Percentiles rank a stretch among this genome's conserved stretches.
Conservation (phyloP, 1,140 invertebrate genomes). For the Drosophila simulans region DNA sequence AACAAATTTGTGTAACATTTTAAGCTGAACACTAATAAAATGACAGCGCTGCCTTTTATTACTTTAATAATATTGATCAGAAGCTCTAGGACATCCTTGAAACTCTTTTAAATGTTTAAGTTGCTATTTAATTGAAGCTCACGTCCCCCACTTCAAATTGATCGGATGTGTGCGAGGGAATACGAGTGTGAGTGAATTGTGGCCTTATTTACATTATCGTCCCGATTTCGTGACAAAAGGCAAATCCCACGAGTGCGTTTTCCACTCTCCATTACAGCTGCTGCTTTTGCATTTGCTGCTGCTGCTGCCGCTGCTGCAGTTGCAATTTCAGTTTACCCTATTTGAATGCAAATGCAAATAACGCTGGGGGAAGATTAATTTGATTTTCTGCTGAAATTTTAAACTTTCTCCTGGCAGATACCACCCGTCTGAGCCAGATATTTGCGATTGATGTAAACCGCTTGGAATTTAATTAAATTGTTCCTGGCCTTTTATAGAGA, state of each 20-base stretch:
- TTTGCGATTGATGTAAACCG: constrained; percentile 13
- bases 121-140: constrained; percentile 9
- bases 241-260: constrained; percentile 9
- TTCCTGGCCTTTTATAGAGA: neutral
- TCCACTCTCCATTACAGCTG: constrained; percentile 1
- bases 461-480: constrained; percentile 43
- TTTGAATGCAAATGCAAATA: constrained; percentile 51
- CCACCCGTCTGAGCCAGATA: constrained; percentile 7
- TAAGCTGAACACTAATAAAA: too few species aligned
- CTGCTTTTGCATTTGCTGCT: neutral
- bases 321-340: constrained; percentile 6
- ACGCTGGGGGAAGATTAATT: constrained; percentile 54
- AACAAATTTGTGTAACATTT: neutral
- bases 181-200: constrained; percentile 29
- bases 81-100: too few species aligned
- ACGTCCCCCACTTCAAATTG: constrained; percentile 1
- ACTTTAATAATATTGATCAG: too few species aligned
- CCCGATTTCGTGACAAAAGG: constrained; percentile 42
- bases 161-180: neutral
- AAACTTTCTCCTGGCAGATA: constrained; percentile 21
- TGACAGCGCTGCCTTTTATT: too few species aligned
- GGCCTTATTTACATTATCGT: constrained; percentile 37
- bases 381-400: constrained; percentile 54
- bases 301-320: neutral
- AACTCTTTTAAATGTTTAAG: constrained; percentile 4